Base-by-base conservation (phyloP, 37 sponge, comb jelly and placozoan genomes). In the Eunapius fragilis region DNA sequence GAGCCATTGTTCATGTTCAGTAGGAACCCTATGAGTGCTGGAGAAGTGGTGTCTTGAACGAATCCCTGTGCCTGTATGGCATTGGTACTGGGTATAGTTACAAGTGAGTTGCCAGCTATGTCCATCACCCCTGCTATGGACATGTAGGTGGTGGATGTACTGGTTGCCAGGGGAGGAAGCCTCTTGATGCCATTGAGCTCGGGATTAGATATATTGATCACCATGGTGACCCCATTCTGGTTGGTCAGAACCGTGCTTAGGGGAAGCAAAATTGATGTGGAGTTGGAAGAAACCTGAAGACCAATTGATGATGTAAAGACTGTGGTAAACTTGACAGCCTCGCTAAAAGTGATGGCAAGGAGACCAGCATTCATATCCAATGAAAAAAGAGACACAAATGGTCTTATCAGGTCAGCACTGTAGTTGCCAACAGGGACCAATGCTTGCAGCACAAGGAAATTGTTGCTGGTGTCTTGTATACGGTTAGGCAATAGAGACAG, bases 261-360 rank as follows among this genome's bases (percentile, higher is more conserved):
- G 31, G 82, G 35, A 7, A 71, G 58, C 6, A 89, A 49, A 25
- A 81, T 70, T 37, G 87, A 81, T 35, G 35, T 82, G 25, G 82
- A n/a, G 35, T 78, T 76, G 38, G 30, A 6, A 25, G 67, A 13
- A 28, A 69, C 85, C 75, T 97, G 97, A 2, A 97, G 75, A 17
- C 80, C 83, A 23, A 97, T 37, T 25, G 32, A 67, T 31, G 75
- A 6, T 23, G 87, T 37, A 25, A 71, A 38, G 22, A 97, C 75
- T 25, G 95, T 87, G 73, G 33, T 80, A 25, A 31, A 31, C 24
- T 83, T 82, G 10, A 97, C 87, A 3, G 41, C 25, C 69, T 97
- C 91, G 82, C 34, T 80, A 73, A 97, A 97, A n/a, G 95, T 93
- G 45, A 97, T 69, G 23, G 45, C 28, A 10, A 97, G 88, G 25